Base-by-base conservation (phyloP, 35 echinoderm and acorn worm genomes). In the Eucidaris tribuloides region DNA sequence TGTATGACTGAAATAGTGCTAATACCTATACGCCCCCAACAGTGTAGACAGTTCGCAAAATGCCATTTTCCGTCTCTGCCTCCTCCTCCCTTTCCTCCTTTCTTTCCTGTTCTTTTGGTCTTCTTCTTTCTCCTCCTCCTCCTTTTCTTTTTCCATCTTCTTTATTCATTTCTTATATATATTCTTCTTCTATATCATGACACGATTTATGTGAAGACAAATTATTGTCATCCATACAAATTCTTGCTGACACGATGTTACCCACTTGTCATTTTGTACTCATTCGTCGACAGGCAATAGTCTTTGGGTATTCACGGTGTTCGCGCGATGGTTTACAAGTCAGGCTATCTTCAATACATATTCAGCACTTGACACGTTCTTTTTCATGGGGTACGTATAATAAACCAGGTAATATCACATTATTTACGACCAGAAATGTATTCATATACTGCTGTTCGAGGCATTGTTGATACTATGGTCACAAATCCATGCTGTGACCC, bases 381-480 rank as follows among this genome's bases (percentile, higher is more conserved):
- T 74, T 74, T 74, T 74, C 35, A 27, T 74, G 3, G 68, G 68
- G 68, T 74, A 74, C 38, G 68, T 41, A n/a, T n/a, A n/a, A n/a
- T n/a, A n/a, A n/a, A n/a, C n/a, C n/a, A n/a, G n/a, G n/a, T n/a
- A n/a, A n/a, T n/a, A n/a, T n/a, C n/a, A n/a, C n/a, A n/a, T n/a
- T n/a, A n/a, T n/a, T n/a, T n/a, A n/a, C n/a, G n/a, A n/a, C n/a
- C n/a, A n/a, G n/a, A n/a, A n/a, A n/a, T n/a, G n/a, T n/a, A n/a
- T n/a, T n/a, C n/a, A n/a, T n/a, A n/a, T n/a, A n/a, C n/a, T n/a
- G n/a, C n/a, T n/a, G n/a, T n/a, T n/a, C n/a, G n/a, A n/a, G n/a
- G n/a, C n/a, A n/a, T n/a, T n/a, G n/a, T n/a, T n/a, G n/a, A n/a
- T n/a, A n/a, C n/a, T n/a, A n/a, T n/a, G n/a, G n/a, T n/a, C n/a